Percentiles rank a stretch among this genome's conserved stretches.
phyloP scores from a whole-genome alignment of 2,113 vertebrate genomes.

The Corythaeola cristata region DNA sequence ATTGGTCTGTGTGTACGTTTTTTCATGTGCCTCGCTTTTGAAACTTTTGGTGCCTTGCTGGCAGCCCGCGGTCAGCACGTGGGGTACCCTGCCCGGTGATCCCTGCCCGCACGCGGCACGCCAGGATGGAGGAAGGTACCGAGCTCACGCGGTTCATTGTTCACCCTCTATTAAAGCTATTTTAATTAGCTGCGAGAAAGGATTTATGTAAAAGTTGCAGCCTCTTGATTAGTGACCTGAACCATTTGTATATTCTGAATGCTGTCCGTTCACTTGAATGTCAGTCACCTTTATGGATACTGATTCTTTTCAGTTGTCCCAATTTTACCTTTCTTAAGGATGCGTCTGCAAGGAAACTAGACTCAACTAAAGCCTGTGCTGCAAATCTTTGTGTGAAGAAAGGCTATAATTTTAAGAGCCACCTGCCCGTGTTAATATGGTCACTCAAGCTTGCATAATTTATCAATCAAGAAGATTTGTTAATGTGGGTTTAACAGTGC shows the following conservation, averaged over 20 bases:
- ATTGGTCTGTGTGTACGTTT: neutral
- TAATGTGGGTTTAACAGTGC: neutral
- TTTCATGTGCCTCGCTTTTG: neutral
- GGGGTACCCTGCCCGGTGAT: neutral
- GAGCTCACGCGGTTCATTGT: accelerated
- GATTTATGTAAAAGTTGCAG: neutral
- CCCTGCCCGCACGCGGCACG: neutral
- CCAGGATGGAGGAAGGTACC: neutral
- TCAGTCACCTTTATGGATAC: neutral
- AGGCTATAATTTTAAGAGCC: neutral
- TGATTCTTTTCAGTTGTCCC: neutral
- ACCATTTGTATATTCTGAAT: neutral
- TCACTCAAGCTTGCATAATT: neutral
- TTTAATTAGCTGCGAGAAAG: neutral
- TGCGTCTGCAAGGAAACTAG: neutral
- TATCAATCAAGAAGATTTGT: neutral
- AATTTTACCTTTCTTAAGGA: neutral
- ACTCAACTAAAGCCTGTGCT: neutral
- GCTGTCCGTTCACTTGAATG: neutral
- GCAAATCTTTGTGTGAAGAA: neutral
- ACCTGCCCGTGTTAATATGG: neutral
- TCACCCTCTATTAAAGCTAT: neutral
- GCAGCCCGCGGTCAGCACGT: neutral
- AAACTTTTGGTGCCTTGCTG: neutral
- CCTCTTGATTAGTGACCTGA: neutral